Percentiles rank a stretch among this genome's conserved stretches.
These are phyloP conservation scores for Muscicapa adusta DNA, from an alignment of 2,113 vertebrate species.

Conservation along the genomic window DNA sequence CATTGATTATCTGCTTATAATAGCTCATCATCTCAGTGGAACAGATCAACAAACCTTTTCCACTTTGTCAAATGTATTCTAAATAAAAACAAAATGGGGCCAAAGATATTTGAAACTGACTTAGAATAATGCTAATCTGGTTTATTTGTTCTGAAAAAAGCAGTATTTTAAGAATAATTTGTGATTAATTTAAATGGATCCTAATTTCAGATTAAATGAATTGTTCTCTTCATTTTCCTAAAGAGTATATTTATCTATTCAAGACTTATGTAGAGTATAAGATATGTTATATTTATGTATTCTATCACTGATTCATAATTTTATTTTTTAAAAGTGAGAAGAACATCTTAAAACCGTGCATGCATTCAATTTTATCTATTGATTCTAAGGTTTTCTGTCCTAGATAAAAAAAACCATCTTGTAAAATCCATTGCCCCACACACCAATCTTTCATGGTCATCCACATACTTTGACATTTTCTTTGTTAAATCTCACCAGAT, in stretches of 20 bases:
- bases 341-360: background rate
- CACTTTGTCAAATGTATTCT: background rate
- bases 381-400: background rate
- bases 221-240: background rate
- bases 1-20: conserved; percentile 16
- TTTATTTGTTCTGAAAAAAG: background rate
- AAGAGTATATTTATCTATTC: background rate
- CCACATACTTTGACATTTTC: background rate
- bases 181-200: background rate
- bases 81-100: background rate
- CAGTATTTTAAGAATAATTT: background rate
- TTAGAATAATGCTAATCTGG: background rate
- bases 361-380: background rate
- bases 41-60: background rate
- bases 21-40: background rate
- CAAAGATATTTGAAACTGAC: background rate
- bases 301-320: background rate
- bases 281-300: background rate
- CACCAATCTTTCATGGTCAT: background rate
- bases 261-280: background rate
- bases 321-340: background rate
- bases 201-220: background rate
- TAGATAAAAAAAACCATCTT: background rate
- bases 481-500: background rate
- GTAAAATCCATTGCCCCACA: background rate